Evolutionary conservation across 2,113 vertebrate genomes (phyloP).

Genomic region (Agapornis roseicollis): DNA sequence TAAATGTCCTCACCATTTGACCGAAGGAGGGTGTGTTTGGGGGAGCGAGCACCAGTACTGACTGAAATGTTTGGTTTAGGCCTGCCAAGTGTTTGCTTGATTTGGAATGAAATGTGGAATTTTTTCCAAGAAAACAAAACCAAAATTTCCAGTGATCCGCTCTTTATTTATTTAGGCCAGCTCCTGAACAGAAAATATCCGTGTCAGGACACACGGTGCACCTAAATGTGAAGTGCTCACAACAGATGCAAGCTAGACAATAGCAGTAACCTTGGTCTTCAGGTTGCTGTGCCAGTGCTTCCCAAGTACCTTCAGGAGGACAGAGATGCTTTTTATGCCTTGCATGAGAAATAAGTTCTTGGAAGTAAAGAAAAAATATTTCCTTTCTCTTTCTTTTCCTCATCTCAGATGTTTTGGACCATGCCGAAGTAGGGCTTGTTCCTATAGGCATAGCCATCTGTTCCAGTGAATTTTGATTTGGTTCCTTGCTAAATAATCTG

Average conservation of each 20-base stretch:
- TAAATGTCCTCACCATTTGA: not conserved
- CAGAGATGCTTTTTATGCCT: not conserved
- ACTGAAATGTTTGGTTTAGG: not conserved
- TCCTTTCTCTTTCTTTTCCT: not conserved
- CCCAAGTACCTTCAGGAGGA: not conserved
- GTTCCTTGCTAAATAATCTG: not conserved
- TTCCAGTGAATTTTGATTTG: not conserved
- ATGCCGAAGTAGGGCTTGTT: not conserved
- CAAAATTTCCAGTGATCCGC: not conserved
- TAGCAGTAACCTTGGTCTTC: not conserved
- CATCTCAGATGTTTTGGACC: not conserved
- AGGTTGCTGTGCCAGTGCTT: not conserved
- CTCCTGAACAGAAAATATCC: not conserved
- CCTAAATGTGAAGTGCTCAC: not conserved
- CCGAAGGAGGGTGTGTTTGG: not conserved
- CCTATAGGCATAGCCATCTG: not conserved
- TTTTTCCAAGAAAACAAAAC: not conserved
- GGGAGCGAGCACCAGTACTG: not conserved
- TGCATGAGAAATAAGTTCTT: not conserved
- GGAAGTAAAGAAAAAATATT: not conserved
- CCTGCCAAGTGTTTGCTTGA: conserved; percentile 11
- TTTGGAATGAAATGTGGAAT: not conserved
- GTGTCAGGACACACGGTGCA: not conserved
- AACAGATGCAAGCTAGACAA: not conserved
- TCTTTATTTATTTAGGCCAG: not conserved